Base-by-base conservation (phyloP, 2,888 invertebrate species). In the Gandaritis pyraliata region DNA sequence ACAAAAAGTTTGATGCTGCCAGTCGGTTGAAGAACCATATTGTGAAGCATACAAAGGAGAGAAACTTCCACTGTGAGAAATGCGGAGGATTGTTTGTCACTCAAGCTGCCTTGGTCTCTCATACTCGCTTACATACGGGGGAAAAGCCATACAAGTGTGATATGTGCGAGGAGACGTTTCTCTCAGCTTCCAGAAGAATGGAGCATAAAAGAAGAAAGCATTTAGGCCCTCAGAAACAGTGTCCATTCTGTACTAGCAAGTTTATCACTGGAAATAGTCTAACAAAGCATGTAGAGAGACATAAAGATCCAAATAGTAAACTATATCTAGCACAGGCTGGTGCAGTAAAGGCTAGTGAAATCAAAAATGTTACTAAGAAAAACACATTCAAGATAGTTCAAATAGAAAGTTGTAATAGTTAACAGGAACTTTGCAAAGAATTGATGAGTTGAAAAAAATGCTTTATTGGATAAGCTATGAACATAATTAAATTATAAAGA, bases 61-160 rank as follows among this genome's bases (percentile, higher is more conserved):
- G 76, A 16, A 89, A 89, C 33, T 90, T 84, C 43, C 74, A 78
- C 12, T 91, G 90, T 74, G 77, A 77, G 1, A 75, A 80, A 12
- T 91, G 90, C 67, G 85, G 85, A 1, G 82, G 83, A 0, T 83
- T 80, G 55, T 91, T 90, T 73, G 89, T 90, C 0, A 84, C 88
- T 0, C 76, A 75, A 50, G 82, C 86, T 1, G 88, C 90, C 1
- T 73, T 90, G 33, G 72, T 82, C 0, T 86, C 87, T 50, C 90
- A 91, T 60, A 81, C 74, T 1, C 73, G 90, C n/a, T 70, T 88
- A 1, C 90, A 91, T 61, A 90, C 90, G 0, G 90, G 90, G 0
- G 90, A 91, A 57, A 76, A 73, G 39, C 90, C 90, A 0, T 90
- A 81, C 51, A 78, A 82, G 5, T 91, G 90, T 71, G 86, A 89